phyloP scores from a whole-genome alignment of 2,888 invertebrate genomes.

The Clunio marinus region DNA sequence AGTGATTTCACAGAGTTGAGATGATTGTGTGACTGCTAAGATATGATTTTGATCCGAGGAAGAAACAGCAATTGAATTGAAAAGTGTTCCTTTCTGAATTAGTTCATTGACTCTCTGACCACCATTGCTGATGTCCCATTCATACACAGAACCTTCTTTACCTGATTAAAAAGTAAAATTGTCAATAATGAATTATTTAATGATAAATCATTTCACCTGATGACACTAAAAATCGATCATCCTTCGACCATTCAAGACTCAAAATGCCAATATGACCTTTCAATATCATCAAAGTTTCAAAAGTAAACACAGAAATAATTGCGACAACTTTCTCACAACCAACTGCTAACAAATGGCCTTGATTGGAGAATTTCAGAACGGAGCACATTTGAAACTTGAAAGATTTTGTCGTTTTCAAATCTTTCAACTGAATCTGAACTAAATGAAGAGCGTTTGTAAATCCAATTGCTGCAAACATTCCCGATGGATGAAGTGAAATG shows the following conservation, averaged over 20 bases:
- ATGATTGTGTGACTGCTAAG: conserved; percentile 48
- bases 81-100: conserved; percentile 73
- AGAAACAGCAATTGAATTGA: conserved; percentile 61
- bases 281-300: conserved; percentile 58
- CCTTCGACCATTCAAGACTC: conserved; percentile 48
- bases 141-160: conserved; percentile 88
- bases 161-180: too few relatives aligned
- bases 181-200: too few relatives aligned
- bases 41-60: conserved; percentile 50
- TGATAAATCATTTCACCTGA: too few relatives aligned
- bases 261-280: conserved; percentile 71
- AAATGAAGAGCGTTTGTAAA: conserved; percentile 87
- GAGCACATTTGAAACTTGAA: conserved; percentile 64
- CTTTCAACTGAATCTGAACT: conserved; percentile 83
- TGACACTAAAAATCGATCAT: conserved; percentile 73
- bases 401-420: conserved; percentile 59
- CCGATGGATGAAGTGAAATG: conserved; percentile 69
- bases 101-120: conserved; percentile 72
- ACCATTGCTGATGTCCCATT: conserved; percentile 74
- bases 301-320: conserved; percentile 76
- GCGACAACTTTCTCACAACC: conserved; percentile 82
- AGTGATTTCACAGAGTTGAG: conserved; percentile 48
- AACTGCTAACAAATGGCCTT: conserved; percentile 87
- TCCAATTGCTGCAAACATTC: conserved; percentile 80
- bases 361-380: conserved; percentile 73